phyloP scores from a whole-genome alignment of 2,113 vertebrate genomes.

The Calidris pugnax region DNA sequence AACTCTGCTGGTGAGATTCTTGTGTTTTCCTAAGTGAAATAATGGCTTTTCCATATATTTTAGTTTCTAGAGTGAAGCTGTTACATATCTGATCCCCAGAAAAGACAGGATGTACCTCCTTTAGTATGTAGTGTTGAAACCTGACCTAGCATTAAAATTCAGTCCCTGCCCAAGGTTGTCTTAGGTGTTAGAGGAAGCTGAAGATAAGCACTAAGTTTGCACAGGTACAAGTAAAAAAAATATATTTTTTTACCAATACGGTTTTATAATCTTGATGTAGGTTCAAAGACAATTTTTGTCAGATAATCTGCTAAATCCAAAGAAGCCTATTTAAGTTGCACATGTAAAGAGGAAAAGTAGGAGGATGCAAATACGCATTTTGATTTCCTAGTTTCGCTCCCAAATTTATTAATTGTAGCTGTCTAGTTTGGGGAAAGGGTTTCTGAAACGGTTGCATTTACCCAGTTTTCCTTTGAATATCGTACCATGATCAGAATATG shows the following conservation, averaged over 20 bases:
- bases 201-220: conserved; percentile 1
- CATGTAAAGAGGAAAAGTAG: not conserved
- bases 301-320: conserved; percentile 7
- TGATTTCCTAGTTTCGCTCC: not conserved
- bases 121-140: not conserved
- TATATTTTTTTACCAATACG: conserved; percentile 7
- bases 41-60: not conserved
- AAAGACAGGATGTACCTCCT: not conserved
- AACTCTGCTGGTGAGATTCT: not conserved
- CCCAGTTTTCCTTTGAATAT: not conserved
- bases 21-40: not conserved
- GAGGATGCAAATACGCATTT: not conserved
- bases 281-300: not conserved
- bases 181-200: not conserved
- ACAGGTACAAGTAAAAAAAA: not conserved
- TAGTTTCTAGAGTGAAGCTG: not conserved
- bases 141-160: not conserved
- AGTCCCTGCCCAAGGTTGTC: not conserved
- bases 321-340: not conserved
- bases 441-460: not conserved
- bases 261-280: not conserved
- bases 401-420: not conserved
- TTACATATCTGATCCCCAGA: not conserved
- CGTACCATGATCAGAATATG: not conserved
- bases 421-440: not conserved